A percentile compares a stretch with the other conserved stretches of the same genome.
phyloP scores from a whole-genome alignment of 1,140 invertebrate genomes.

The Neoseiulus cucumeris region DNA sequence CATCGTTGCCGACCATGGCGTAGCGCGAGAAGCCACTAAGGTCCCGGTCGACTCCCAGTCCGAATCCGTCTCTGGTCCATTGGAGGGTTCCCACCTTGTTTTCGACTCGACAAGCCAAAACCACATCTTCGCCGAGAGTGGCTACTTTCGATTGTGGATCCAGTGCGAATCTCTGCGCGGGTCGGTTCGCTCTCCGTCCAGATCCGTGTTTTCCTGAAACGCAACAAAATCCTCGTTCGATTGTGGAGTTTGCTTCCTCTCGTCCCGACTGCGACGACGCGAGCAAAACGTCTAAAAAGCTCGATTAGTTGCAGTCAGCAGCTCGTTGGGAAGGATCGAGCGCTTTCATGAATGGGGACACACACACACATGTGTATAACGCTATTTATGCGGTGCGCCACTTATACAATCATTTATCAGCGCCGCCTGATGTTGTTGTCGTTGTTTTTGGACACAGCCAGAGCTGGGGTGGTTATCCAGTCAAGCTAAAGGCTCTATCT shows the following conservation, averaged over 20 bases:
- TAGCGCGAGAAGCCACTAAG: slow-evolving; percentile 71
- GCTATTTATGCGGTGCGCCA: background rate
- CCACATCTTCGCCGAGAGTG: slow-evolving; percentile 48
- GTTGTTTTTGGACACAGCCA: background rate
- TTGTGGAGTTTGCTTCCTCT: too few species aligned
- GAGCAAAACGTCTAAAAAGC: background rate
- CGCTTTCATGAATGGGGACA: background rate
- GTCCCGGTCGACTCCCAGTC: slow-evolving; percentile 60
- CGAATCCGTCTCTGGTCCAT: slow-evolving; percentile 84
- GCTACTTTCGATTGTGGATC: slow-evolving; percentile 33
- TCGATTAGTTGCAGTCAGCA: background rate
- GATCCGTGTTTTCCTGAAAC: background rate
- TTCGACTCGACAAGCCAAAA: slow-evolving; percentile 56
- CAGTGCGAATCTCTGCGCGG: slow-evolving; percentile 13
- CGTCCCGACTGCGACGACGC: too few species aligned
- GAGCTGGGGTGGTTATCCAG: background rate
- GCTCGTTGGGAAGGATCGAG: background rate
- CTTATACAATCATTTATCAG: slow-evolving; percentile 10
- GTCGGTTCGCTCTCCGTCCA: background rate
- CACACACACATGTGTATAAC: background rate
- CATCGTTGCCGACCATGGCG: slow-evolving; percentile 71
- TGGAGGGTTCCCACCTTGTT: slow-evolving; percentile 63
- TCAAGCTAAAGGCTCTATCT: background rate
- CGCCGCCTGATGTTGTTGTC: background rate
- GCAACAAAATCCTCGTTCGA: background rate